Conservation (phyloP, 2,113 vertebrate genomes). For the Engraulis encrasicolus region DNA sequence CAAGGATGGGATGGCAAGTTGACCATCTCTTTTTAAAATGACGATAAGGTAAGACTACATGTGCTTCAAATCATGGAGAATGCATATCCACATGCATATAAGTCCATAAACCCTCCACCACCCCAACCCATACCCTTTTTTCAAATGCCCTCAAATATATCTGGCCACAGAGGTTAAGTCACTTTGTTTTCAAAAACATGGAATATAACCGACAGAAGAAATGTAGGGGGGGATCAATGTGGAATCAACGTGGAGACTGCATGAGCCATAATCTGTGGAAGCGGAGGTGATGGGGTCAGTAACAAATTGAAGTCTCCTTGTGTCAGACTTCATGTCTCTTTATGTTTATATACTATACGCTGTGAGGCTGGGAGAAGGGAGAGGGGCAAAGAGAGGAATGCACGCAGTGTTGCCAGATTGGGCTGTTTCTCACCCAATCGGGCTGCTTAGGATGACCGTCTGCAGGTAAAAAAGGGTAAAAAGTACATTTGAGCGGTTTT, state of each 20-base stretch:
- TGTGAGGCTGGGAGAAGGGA: conserved; percentile 27
- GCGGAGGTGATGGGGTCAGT: conserved; percentile 37
- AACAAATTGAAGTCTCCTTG: conserved; percentile 46
- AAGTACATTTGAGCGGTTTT: no score
- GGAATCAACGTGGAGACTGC: conserved; percentile 29
- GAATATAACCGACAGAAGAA: background rate
- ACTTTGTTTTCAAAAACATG: background rate
- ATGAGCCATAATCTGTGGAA: conserved; percentile 35
- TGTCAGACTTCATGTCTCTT: conserved; percentile 39
- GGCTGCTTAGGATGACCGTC: no score
- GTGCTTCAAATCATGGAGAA: background rate
- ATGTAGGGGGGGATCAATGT: conserved; percentile 6
- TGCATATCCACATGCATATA: background rate
- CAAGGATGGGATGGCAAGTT: no score
- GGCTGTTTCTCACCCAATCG: no score
- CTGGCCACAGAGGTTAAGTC: background rate
- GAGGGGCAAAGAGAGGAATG: conserved; percentile 42
- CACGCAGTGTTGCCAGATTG: conserved; percentile 49
- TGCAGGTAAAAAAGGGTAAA: no score
- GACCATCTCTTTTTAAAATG: no score
- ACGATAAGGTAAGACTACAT: no score
- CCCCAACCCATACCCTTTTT: background rate
- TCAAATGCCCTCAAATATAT: background rate
- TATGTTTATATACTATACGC: conserved; percentile 42
- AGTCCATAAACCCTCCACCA: no score